These are phyloP conservation scores for Nannoperca obscura DNA, from an alignment of 2,797 vertebrate genomes.

Conservation along the genomic window DNA sequence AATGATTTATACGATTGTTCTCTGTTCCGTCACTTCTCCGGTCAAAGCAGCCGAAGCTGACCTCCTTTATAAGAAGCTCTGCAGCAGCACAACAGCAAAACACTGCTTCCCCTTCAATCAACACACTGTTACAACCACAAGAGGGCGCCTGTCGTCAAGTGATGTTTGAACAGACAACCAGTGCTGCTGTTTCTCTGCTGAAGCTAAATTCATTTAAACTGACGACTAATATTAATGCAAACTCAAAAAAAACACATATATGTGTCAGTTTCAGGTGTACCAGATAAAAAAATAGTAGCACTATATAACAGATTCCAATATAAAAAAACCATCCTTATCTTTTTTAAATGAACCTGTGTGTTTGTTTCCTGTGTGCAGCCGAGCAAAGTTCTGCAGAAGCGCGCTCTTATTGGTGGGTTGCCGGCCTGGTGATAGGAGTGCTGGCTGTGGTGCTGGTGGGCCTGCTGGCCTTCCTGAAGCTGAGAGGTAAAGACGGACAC, in stretches of 20 bases:
- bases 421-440: slow-evolving; percentile 52
- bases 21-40: too few species aligned
- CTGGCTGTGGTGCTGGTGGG: slow-evolving; percentile 55
- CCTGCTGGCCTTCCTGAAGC: slow-evolving; percentile 69
- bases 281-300: too few species aligned
- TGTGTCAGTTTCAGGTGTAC: not conserved
- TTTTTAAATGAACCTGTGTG: not conserved
- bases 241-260: not conserved
- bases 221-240: not conserved
- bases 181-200: too few species aligned
- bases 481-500: slow-evolving; percentile 70
- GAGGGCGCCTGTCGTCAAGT: too few species aligned
- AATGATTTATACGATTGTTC: too few species aligned
- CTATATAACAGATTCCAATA: not conserved
- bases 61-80: too few species aligned
- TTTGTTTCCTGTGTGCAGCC: slow-evolving; percentile 47
- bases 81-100: too few species aligned
- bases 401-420: slow-evolving; percentile 75
- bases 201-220: too few species aligned
- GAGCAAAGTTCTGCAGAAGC: rapidly evolving
- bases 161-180: too few species aligned
- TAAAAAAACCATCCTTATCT: not conserved
- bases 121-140: too few species aligned
- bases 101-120: too few species aligned
- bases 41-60: too few species aligned